Percentiles rank a stretch among this genome's conserved stretches.
Evolutionary conservation across 2,113 vertebrate genomes (phyloP).

Genomic region (Furnarius figulus): DNA sequence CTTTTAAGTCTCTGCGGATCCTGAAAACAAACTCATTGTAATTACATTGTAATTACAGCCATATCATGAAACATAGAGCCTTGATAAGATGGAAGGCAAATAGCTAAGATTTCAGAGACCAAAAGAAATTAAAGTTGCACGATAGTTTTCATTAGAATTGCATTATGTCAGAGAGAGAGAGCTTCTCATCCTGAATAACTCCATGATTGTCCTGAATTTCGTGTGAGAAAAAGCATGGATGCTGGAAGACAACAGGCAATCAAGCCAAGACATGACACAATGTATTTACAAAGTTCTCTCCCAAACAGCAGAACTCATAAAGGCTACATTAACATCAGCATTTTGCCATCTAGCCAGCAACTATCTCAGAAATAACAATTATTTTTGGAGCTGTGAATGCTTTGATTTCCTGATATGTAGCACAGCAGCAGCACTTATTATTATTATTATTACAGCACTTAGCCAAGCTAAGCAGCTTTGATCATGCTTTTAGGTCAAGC

Average conservation of each 20-base stretch:
- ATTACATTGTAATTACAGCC: not conserved
- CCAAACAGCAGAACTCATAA: not conserved
- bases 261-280: not conserved
- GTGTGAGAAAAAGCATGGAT: not conserved
- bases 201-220: not conserved
- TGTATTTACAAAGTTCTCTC: not conserved
- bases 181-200: not conserved
- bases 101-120: not conserved
- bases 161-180: not conserved
- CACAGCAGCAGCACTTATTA: not conserved
- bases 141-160: not conserved
- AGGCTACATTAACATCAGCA: not conserved
- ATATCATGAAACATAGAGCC: not conserved
- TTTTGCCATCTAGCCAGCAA: not conserved
- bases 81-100: not conserved
- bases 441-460: not conserved
- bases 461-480: not conserved
- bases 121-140: not conserved
- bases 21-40: not conserved
- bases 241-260: not conserved
- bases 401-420: not conserved
- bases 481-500: not conserved
- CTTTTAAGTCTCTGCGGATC: not conserved
- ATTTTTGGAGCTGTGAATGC: not conserved
- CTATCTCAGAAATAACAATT: not conserved